Conservation (phyloP, 2,113 vertebrate genomes). For the Coptodon bakossiorum region DNA sequence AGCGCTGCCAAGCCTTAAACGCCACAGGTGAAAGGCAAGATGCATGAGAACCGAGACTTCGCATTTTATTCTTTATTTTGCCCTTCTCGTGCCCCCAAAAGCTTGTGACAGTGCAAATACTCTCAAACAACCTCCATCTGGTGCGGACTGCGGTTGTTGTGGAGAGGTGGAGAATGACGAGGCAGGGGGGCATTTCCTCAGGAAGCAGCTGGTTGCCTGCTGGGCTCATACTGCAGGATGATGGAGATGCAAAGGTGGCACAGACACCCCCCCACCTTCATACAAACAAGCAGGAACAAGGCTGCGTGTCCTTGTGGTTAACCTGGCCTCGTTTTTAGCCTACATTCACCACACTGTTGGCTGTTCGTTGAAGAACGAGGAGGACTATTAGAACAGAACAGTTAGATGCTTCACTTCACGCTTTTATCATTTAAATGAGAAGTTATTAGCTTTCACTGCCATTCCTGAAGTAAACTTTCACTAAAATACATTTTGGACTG, state of each 20-base stretch:
- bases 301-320: conserved; percentile 32
- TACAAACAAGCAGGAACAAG: background rate
- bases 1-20: conserved; percentile 1
- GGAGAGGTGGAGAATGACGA: conserved; percentile 15
- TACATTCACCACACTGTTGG: conserved; percentile 15
- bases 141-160: conserved; percentile 12
- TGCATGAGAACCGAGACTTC: background rate
- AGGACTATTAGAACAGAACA: background rate
- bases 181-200: conserved; percentile 58
- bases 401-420: background rate
- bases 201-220: conserved; percentile 69
- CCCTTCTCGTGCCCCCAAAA: background rate
- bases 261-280: background rate
- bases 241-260: conserved; percentile 49
- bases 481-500: background rate
- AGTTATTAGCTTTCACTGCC: background rate
- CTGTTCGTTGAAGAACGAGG: background rate
- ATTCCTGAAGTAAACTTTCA: background rate
- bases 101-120: conserved; percentile 43
- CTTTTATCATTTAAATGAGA: background rate
- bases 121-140: conserved; percentile 54
- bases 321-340: conserved; percentile 46
- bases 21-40: conserved; percentile 25
- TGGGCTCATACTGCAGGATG: conserved; percentile 36
- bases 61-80: background rate